phyloP scores from a whole-genome alignment of 1,140 invertebrate species.

The Megathymus violae region DNA sequence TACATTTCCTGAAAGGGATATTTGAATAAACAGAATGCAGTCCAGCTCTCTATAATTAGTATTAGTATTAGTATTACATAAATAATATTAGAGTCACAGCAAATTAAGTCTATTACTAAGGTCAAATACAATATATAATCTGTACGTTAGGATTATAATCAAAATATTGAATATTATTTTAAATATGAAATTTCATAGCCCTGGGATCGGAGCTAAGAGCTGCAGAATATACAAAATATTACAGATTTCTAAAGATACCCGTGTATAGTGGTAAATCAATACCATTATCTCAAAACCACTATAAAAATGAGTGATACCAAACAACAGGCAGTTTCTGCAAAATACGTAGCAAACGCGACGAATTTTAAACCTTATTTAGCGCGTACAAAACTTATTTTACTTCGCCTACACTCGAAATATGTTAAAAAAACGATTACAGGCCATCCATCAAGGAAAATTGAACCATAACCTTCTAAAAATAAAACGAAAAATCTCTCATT shows the following conservation, averaged over 20 bases:
- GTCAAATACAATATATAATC: too few species aligned
- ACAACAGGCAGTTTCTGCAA: constrained; percentile 61
- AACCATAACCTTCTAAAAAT: constrained; percentile 51
- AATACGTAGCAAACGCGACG: constrained; percentile 27
- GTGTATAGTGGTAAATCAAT: constrained; percentile 73
- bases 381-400: constrained; percentile 23
- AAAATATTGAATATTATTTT: too few species aligned
- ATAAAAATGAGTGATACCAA: constrained; percentile 76
- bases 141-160: too few species aligned
- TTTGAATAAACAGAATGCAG: too few species aligned
- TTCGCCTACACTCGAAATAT: neutral
- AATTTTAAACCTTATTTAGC: constrained; percentile 37
- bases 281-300: constrained; percentile 79
- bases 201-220: constrained; percentile 42
- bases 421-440: constrained; percentile 49
- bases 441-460: constrained; percentile 52
- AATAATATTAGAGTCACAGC: too few species aligned
- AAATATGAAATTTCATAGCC: constrained; percentile 47
- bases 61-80: too few species aligned
- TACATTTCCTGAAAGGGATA: too few species aligned
- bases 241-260: constrained; percentile 60
- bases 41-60: too few species aligned
- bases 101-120: too few species aligned
- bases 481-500: constrained; percentile 51
- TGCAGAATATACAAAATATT: constrained; percentile 50